phyloP scores from a whole-genome alignment of 2,797 vertebrate species.

The Microchirus variegatus region DNA sequence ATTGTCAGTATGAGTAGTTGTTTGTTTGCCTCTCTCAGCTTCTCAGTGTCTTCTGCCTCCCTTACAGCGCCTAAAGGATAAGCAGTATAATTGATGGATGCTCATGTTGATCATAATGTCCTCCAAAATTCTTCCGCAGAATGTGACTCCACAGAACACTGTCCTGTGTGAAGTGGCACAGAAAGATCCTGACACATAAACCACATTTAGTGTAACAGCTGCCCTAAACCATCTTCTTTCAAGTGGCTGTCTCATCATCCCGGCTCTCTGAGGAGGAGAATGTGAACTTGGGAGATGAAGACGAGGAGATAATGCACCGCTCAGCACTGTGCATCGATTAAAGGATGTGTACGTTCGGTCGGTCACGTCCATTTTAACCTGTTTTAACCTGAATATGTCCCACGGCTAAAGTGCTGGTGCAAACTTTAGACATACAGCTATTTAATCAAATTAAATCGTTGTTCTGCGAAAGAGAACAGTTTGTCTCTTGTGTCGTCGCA shows the following conservation, averaged over 20 bases:
- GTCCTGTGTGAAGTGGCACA: background rate
- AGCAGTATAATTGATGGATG: too few relatives aligned
- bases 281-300: slow-evolving; percentile 16
- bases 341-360: slow-evolving; percentile 2
- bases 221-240: slow-evolving; percentile 20
- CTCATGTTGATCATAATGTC: too few relatives aligned
- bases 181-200: slow-evolving; percentile 12
- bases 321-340: background rate
- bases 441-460: background rate
- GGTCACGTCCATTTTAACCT: slow-evolving; percentile 7
- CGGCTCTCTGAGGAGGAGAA: slow-evolving; percentile 11
- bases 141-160: background rate
- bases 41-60: too few relatives aligned
- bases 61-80: too few relatives aligned
- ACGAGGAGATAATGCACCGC: slow-evolving; percentile 7
- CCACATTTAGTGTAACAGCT: background rate
- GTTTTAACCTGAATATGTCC: background rate
- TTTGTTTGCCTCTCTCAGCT: too few relatives aligned
- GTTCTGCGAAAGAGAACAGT: background rate
- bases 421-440: background rate
- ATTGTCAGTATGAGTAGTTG: too few relatives aligned
- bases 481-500: background rate
- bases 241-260: slow-evolving; percentile 19
- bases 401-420: background rate
- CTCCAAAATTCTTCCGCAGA: too few relatives aligned